Evolutionary conservation across 2,888 invertebrate species (phyloP), one percentile per base, ranked within the genome.

Genomic region (Thymelicus sylvestris): DNA sequence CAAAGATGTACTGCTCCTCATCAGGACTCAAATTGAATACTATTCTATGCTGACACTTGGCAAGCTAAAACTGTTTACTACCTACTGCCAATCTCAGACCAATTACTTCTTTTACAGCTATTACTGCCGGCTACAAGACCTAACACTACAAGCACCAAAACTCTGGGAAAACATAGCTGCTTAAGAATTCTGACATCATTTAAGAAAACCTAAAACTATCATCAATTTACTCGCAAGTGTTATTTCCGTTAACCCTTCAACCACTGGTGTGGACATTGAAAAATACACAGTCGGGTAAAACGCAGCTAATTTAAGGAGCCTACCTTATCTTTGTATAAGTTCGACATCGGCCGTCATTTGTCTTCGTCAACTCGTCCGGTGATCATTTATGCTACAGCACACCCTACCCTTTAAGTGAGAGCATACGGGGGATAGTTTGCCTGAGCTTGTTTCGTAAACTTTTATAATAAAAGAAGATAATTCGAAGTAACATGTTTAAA

Each of bases 301-400:
- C 90, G 90, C 89, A 84, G 89, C 93, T 91, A 93, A 93, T 93
- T 93, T 92, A 84, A 88, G 87, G 86, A 89, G 93, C 91, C 93
- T 92, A 92, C 92, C 88, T 93, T 93, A 93, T 93, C 93, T 92
- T 82, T 86, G 87, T 89, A 88, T 89, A 89, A 93, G 91, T 94
- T 94, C 93, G 93, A 92, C 92, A 90, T 90, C 85, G 86, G 80
- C 79, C 82, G 88, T 91, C 94, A 92, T 94, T 94, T 94, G 92
- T 94, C 94, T 94, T 94, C 94, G 94, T 94, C 94, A 93, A 87
- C 85, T 87, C 87, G 88, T 89, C 89, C 88, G 89, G 92, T 91
- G 93, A 94, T 94, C 93, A 93, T 94, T 94, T 94, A 94, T 94
- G 94, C 94, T 88, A 89, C 90, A 93, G 93, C 94, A 94, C 94